Evolutionary conservation across 2,113 vertebrate genomes (phyloP), one percentile per base, ranked within the genome.

Genomic region (Anolis sagrei): DNA sequence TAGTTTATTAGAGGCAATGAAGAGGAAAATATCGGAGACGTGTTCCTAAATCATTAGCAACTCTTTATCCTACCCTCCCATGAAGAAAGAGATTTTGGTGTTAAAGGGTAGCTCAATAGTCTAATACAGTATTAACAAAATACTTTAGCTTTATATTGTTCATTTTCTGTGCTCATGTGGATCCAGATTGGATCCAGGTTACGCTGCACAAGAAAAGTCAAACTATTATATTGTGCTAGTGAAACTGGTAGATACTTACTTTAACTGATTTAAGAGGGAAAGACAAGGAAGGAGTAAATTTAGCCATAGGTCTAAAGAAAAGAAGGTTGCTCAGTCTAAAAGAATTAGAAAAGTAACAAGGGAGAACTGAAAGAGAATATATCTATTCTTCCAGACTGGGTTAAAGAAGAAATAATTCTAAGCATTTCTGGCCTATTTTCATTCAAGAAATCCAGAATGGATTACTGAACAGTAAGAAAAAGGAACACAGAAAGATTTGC

Each of bases 261-360:
- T 88, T 88, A 92, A 86, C 84, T 89, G 81, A 87, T 89, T 83
- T 87, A 82, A 88, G 79, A 81, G 78, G 29, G 90, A 68, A 74
- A 74, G 21, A 79, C 64, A 25, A 32, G 75, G 78, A 75, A 83
- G 75, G 19, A 58, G 69, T 86, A 86, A 82, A 75, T 86, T 66
- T 44, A 87, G 79, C 66, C 29, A 44, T 68, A 86, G 74, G 29
- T 1, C 76, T 68, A 70, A 25, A 36, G 62, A 18, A 44, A 23
- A 23, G 39, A 80, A 80, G 80, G 61, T 70, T 39, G 18, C 66
- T 49, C 58, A 73, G 83, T 66, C 36, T 82, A 32, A 21, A 66
- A 58, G 32, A 76, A 11, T 48, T 66, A n/a, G n/a, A 77, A 36
- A 76, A 54, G 9, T 23, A 44, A 11, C 48, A 32, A 44, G 51